A percentile compares a stretch with the other conserved stretches of the same genome.
Evolutionary conservation across 1,140 invertebrate species (phyloP).

Genomic region (Lamellibrachia luymesi): DNA sequence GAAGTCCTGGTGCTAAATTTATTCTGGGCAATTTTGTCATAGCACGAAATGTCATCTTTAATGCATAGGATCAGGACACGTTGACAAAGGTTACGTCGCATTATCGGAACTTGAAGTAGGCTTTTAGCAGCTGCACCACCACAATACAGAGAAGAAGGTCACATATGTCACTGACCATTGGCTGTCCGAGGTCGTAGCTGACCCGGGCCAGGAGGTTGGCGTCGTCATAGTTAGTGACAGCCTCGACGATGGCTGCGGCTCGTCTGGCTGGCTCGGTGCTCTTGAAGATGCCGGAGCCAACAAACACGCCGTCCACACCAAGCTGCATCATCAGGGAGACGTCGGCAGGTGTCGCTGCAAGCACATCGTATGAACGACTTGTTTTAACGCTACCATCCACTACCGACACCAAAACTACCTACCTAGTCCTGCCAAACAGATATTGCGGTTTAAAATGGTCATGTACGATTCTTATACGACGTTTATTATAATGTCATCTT

Average conservation of each 20-base stretch:
- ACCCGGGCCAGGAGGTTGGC: constrained; percentile 40
- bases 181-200: constrained; percentile 43
- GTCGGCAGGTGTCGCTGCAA: constrained; percentile 49
- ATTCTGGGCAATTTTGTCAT: too few species aligned
- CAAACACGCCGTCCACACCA: constrained; percentile 49
- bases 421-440: too few species aligned
- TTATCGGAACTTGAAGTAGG: neutral
- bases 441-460: too few species aligned
- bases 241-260: constrained; percentile 48
- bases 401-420: too few species aligned
- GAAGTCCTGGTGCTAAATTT: too few species aligned
- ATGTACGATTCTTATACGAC: too few species aligned
- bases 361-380: constrained; percentile 13
- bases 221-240: constrained; percentile 49
- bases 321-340: constrained; percentile 51
- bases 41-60: too few species aligned
- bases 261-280: constrained; percentile 40
- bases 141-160: neutral
- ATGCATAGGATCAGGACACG: too few species aligned
- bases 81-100: too few species aligned
- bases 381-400: too few species aligned
- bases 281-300: constrained; percentile 52
- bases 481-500: too few species aligned
- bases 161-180: constrained; percentile 37
- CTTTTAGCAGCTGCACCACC: neutral